phyloP scores from a whole-genome alignment of 2,113 vertebrate species.

The Myiagra hebetior region DNA sequence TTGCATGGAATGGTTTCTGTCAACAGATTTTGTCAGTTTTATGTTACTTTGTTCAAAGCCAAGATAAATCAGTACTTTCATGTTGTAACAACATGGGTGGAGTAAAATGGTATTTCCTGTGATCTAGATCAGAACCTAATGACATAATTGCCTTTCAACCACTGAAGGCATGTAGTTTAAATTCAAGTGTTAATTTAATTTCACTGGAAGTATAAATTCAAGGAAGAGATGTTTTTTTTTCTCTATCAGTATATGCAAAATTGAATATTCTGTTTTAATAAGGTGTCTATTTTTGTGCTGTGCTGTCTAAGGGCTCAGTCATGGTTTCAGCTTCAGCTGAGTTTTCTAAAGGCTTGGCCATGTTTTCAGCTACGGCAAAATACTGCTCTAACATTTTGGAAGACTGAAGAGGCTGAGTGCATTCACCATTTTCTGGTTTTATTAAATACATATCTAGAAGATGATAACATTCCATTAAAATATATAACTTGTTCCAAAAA shows the following conservation, averaged over 20 bases:
- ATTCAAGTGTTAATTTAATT: slow-evolving; percentile 17
- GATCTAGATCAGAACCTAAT: slow-evolving; percentile 48
- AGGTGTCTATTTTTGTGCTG: not conserved
- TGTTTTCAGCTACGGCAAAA: not conserved
- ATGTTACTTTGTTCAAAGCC: slow-evolving; percentile 7
- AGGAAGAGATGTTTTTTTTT: not conserved
- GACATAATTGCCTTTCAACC: slow-evolving; percentile 67
- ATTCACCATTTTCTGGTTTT: not conserved
- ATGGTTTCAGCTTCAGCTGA: not conserved
- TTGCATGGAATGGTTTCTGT: not conserved
- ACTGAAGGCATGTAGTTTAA: slow-evolving; percentile 27
- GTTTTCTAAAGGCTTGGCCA: not conserved
- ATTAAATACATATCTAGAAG: not conserved
- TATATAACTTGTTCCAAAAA: not conserved
- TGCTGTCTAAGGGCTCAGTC: not conserved
- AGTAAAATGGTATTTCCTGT: slow-evolving; percentile 63
- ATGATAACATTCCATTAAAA: not conserved
- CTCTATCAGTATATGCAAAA: not conserved
- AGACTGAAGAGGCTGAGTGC: not conserved
- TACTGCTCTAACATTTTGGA: not conserved
- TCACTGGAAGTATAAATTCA: not conserved
- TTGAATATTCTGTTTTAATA: not conserved
- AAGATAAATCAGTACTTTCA: slow-evolving; percentile 20
- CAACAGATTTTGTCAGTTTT: slow-evolving; percentile 4
- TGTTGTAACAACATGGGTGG: slow-evolving; percentile 53